phyloP scores from a whole-genome alignment of 2,113 vertebrate species.

The Chauna torquata region DNA sequence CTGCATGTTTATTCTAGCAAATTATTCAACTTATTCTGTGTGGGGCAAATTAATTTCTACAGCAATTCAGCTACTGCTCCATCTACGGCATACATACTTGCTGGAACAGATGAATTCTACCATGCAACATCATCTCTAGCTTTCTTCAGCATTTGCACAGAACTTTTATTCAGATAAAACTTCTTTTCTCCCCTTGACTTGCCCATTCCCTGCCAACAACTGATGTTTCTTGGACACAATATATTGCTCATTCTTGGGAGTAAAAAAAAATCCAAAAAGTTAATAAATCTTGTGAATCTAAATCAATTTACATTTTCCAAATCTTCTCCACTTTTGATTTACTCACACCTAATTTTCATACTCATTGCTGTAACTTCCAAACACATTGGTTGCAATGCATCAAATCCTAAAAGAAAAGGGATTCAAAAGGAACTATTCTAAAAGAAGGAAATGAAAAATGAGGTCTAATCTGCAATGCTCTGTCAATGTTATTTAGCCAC shows the following conservation, averaged over 20 bases:
- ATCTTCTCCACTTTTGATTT: background rate
- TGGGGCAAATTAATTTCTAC: conserved; percentile 65
- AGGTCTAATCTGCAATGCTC: background rate
- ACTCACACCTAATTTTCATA: conserved; percentile 4
- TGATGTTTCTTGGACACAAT: background rate
- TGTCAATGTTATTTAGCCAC: conserved; percentile 22
- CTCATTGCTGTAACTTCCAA: background rate
- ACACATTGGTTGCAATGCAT: background rate
- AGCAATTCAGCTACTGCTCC: conserved; percentile 61
- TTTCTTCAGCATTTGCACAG: conserved; percentile 44
- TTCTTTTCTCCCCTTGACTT: background rate
- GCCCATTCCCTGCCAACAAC: background rate
- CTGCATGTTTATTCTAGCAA: conserved; percentile 59
- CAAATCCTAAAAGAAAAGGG: background rate
- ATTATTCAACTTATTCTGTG: conserved; percentile 57
- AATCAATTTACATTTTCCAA: background rate
- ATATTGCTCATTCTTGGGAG: background rate
- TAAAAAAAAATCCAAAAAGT: background rate
- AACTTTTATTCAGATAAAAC: conserved; percentile 25
- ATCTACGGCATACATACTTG: conserved; percentile 48
- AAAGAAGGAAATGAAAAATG: conserved; percentile 32
- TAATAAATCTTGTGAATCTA: background rate
- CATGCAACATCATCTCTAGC: conserved; percentile 40
- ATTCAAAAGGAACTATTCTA: conserved; percentile 20
- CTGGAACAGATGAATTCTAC: conserved; percentile 63